A percentile compares a stretch with the other conserved stretches of the same genome.
Conservation (phyloP, 2,797 vertebrate species). For the Streptopelia turtur region DNA sequence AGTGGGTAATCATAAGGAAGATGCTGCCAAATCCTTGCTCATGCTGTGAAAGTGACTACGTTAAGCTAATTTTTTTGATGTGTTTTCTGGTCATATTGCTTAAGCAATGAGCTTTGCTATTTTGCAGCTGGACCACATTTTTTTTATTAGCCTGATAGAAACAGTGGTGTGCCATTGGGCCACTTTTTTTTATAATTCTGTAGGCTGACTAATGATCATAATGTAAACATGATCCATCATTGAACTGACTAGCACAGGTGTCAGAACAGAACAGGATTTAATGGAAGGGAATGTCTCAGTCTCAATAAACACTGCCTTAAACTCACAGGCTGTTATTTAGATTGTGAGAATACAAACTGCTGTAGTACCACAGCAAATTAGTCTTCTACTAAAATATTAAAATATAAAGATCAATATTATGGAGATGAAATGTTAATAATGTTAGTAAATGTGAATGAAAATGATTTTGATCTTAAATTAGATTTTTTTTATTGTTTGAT, state of each 20-base stretch:
- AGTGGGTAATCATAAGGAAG: neutral
- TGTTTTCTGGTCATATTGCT: neutral
- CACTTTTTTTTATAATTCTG: neutral
- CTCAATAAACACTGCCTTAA: neutral
- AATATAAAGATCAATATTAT: neutral
- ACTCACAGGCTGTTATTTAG: neutral
- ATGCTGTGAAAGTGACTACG: neutral
- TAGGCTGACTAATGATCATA: neutral
- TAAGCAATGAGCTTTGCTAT: neutral
- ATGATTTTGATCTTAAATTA: neutral
- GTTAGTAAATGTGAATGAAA: neutral
- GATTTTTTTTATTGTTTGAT: neutral
- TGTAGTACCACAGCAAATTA: neutral
- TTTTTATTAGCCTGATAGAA: neutral
- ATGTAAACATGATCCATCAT: neutral
- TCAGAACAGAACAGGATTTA: neutral
- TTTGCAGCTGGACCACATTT: neutral
- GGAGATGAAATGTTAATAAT: neutral
- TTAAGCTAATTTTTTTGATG: neutral
- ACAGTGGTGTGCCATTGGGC: neutral
- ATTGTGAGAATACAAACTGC: neutral
- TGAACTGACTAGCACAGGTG: neutral
- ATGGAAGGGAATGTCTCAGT: neutral
- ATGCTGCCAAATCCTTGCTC: neutral
- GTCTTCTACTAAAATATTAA: neutral